These are phyloP conservation scores for Sinocyclocheilus anshuiensis DNA, from an alignment of 2,113 vertebrate species.

Conservation along the genomic window DNA sequence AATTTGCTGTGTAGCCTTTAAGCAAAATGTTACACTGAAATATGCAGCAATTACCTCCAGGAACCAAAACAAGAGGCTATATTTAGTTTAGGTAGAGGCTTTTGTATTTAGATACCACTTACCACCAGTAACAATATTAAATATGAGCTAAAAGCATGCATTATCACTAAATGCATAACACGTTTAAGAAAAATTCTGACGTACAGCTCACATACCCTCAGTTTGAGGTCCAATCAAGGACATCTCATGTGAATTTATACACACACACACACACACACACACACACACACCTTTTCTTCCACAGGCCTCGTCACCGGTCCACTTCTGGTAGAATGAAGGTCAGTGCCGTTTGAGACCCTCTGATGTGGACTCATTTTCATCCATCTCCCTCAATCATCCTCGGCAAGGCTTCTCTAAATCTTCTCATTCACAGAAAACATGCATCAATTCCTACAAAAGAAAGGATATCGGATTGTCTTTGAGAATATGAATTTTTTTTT, in stretches of 20 bases:
- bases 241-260: neutral
- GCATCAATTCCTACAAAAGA: neutral
- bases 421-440: constrained; percentile 4
- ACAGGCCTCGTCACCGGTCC: neutral
- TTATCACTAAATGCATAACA: neutral
- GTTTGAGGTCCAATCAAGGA: neutral
- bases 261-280: constrained; percentile 18
- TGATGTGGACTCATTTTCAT: constrained; percentile 33
- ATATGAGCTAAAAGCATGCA: neutral
- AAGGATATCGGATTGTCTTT: neutral
- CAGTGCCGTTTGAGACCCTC: neutral
- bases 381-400: constrained; percentile 25
- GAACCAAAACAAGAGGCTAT: neutral
- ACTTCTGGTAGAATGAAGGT: constrained; percentile 7
- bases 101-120: neutral
- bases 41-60: neutral
- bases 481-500: neutral
- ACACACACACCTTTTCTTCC: constrained; percentile 18
- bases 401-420: constrained; percentile 3
- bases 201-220: neutral
- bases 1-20: neutral
- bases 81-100: neutral
- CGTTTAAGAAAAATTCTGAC: neutral
- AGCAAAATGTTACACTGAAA: neutral
- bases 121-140: neutral